Evolutionary conservation across 2,888 invertebrate species (phyloP), one percentile per base, ranked within the genome.

Genomic region (Parelbella ahira): DNA sequence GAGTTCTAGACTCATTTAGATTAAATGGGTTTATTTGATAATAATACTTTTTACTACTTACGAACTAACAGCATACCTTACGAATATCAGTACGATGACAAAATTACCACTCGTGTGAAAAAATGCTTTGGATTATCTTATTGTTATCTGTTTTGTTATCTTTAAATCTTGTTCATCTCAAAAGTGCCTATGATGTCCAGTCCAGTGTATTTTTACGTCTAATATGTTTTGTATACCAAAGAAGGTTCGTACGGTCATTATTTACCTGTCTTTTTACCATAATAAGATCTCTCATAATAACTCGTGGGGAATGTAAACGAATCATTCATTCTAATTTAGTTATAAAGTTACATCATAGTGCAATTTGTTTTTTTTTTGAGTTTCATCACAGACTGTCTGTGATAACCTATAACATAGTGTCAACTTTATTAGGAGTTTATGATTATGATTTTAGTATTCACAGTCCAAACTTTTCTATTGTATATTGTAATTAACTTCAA

Each of bases 101-200:
- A 46, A 44, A 42, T 46, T 47, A 34, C 11, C 10, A 45, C 38
- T 48, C 55, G 53, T 54, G 44, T 50, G 49, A 50, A 54, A 56
- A 54, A 65, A 68, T 62, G 63, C 58, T 60, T 50, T 50, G 54
- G 69, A 56, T 82, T 82, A 84, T 86, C 84, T 75, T 53, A 54
- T 45, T 68, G 68, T 78, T 86, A 84, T 82, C 83, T 68, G 48
- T 52, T 46, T 58, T 64, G 64, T 74, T 84, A 83, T 80, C 82
- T 59, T 60, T 60, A 48, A 55, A 73, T 77, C 71, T 64, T 51
- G 53, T 63, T 69, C 69, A 73, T 80, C 68, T 72, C 55, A 55
- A 58, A 49, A 52, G 70, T 56, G 51, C 56, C 50, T 44, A 19
- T 50, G 50, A 56, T 55, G 50, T 56, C 50, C 49, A 65, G 49